Base-by-base conservation (phyloP, 2,888 invertebrate species). In the Drosophila koepferae region DNA sequence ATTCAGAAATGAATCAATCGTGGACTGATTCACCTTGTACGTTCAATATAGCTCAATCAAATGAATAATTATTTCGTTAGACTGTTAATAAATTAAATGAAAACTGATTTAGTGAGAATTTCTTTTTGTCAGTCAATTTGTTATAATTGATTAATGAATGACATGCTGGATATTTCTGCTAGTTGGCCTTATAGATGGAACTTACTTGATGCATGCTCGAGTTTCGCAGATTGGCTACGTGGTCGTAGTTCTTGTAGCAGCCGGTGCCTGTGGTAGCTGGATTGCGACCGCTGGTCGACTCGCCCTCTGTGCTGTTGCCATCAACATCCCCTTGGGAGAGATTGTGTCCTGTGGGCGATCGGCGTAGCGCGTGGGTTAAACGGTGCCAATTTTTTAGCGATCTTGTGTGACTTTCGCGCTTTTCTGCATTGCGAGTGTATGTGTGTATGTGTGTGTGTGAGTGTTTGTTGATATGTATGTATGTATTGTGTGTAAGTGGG, bases 281-380 rank as follows among this genome's bases (percentile, higher is more conserved):
- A 92, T 96, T 96, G 64, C 94, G 94, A 74, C 93, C 93, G 72
- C 93, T 94, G 86, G 89, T 91, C 65, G 92, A 92, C 82, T 95
- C 95, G 74, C 94, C 94, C 61, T 94, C 94, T 90, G 96, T 95
- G 93, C 97, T 97, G 94, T 96, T 97, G 91, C 96, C 97, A 94
- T 97, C 97, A 92, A 96, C 97, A 94, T 97, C 97, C 92, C 95
- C 96, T 94, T 97, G 97, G 93, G 97, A 97, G 95, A 97, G 95
- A 95, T 97, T 97, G 95, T 97, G 97, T 95, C 97, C 97, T 97
- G 95, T 93, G 92, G 92, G 92, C 91, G 92, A 93, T 89, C 93
- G 92, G 91, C 93, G 93, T 91, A 93, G 92, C 92, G 93, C 93
- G 91, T 93, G 91, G 89, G 93, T 93, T 92, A 93, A 91, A 91